phyloP scores from a whole-genome alignment of 2,797 vertebrate species.

The Myiotriccus ornatus region DNA sequence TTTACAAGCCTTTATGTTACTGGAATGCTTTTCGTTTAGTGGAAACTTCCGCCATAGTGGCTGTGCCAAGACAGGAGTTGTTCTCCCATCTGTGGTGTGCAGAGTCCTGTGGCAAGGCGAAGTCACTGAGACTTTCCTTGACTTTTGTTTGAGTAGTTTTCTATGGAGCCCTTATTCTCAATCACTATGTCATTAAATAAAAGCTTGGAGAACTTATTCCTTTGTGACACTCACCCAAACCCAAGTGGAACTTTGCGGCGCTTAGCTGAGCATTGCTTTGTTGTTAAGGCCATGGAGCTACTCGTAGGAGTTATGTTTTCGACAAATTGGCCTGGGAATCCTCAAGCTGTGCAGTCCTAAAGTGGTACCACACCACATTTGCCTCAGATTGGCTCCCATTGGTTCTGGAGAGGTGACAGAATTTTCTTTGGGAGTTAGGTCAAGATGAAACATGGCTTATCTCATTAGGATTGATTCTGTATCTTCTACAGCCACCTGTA shows the following conservation, averaged over 20 bases:
- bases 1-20: not conserved
- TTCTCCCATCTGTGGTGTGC: not conserved
- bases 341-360: not conserved
- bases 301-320: not conserved
- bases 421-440: not conserved
- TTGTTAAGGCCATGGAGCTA: not conserved
- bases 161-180: not conserved
- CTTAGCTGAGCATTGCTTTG: not conserved
- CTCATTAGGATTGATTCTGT: not conserved
- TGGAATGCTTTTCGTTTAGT: not conserved
- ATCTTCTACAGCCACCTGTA: not conserved
- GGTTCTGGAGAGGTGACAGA: not conserved
- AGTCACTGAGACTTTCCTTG: not conserved
- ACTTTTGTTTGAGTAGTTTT: not conserved
- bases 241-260: not conserved
- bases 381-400: not conserved
- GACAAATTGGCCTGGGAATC: not conserved
- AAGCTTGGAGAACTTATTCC: not conserved
- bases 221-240: not conserved
- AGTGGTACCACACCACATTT: not conserved
- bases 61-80: not conserved
- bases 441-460: not conserved
- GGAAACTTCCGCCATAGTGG: not conserved
- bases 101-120: not conserved
- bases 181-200: not conserved